Conservation (phyloP, 2,888 invertebrate species). For the Amaurobius ferox region DNA sequence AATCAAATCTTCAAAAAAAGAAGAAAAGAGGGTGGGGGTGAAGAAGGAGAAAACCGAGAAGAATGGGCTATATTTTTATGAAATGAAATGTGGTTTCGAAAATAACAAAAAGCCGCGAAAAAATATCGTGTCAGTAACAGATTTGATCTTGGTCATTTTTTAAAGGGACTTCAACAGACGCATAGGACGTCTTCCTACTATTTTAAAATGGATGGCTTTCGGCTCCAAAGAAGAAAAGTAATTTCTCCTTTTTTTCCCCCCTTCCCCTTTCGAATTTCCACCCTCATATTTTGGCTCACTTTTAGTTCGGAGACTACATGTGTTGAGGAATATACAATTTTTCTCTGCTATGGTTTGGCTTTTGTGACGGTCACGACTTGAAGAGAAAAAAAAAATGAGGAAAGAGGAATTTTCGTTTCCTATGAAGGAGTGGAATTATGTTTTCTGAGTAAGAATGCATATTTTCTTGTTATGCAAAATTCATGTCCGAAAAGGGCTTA, state of each 20-base stretch:
- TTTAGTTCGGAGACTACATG: conserved; percentile 12
- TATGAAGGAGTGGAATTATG: not conserved
- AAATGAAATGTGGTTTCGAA: conserved; percentile 58
- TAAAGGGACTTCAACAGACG: conserved; percentile 57
- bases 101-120: conserved; percentile 15
- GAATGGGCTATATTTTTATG: conserved; percentile 67
- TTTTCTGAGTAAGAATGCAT: not conserved
- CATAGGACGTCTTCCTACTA: conserved; percentile 51
- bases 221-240: conserved; percentile 35
- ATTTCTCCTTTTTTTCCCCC: not conserved
- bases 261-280: not conserved
- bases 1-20: conserved; percentile 37
- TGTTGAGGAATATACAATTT: not conserved
- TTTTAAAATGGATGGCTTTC: conserved; percentile 69
- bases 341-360: conserved; percentile 1
- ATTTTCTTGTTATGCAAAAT: not conserved
- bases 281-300: conserved; percentile 9
- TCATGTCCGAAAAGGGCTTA: not conserved
- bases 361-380: conserved; percentile 6
- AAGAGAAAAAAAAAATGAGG: not conserved
- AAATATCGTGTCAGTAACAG: conserved; percentile 63
- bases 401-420: not conserved
- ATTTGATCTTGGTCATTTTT: conserved; percentile 69
- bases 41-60: conserved; percentile 32
- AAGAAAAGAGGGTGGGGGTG: not conserved